Evolutionary conservation across 1,140 invertebrate species (phyloP).

Genomic region (Lepidurus apus): DNA sequence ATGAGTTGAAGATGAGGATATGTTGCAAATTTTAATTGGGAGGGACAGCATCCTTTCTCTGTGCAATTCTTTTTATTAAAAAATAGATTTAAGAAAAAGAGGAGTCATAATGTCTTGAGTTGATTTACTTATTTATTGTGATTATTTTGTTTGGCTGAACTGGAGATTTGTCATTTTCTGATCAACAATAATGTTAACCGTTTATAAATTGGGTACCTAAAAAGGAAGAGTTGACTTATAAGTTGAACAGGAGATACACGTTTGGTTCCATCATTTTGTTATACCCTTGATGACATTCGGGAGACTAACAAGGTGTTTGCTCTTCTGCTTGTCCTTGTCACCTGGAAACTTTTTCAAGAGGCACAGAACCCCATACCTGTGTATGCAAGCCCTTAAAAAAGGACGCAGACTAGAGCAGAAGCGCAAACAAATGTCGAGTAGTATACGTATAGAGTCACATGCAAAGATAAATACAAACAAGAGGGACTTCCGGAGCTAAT

Average conservation of each 20-base stretch:
- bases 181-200: no score
- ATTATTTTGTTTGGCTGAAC: no score
- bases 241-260: neutral
- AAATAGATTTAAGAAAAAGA: no score
- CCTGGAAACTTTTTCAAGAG: slow-evolving; percentile 6
- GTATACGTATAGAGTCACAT: neutral
- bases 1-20: neutral
- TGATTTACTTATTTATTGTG: no score
- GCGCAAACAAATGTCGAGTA: neutral
- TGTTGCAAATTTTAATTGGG: neutral
- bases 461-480: neutral
- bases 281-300: neutral
- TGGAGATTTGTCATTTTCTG: no score
- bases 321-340: slow-evolving; percentile 19
- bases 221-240: neutral
- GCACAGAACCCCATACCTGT: neutral
- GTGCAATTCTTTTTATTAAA: no score
- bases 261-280: neutral
- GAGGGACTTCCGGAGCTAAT: no score
- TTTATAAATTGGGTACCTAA: neutral
- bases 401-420: neutral
- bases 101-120: no score
- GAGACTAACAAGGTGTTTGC: neutral
- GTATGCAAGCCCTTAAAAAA: neutral
- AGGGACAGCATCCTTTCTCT: no score